These are phyloP conservation scores for Leptosomus discolor DNA, from an alignment of 2,113 vertebrate species.

Conservation along the genomic window DNA sequence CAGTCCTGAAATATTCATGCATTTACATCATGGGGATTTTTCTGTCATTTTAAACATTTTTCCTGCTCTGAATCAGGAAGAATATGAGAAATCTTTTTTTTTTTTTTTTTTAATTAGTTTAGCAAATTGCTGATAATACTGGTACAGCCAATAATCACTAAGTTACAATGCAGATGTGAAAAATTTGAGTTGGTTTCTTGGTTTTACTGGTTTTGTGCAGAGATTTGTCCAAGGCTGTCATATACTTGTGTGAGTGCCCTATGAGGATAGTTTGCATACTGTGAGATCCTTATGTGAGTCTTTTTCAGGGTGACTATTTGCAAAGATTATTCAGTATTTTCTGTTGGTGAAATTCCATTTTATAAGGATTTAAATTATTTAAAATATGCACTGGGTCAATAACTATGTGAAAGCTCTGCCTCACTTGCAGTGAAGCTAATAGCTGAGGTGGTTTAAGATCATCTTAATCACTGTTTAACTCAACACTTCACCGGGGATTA, in stretches of 20 bases:
- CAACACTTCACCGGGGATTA: not conserved
- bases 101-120: not conserved
- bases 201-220: not conserved
- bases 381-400: slow-evolving; percentile 15
- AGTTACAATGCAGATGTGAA: not conserved
- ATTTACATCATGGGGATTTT: not conserved
- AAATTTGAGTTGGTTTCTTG: not conserved
- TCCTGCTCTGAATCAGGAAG: not conserved
- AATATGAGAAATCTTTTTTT: not conserved
- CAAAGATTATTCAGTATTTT: not conserved
- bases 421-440: slow-evolving; percentile 2
- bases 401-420: not conserved
- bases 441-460: slow-evolving; percentile 9
- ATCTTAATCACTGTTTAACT: slow-evolving; percentile 32
- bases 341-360: not conserved
- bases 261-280: not conserved
- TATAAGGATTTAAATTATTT: slow-evolving; percentile 14
- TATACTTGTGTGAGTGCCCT: not conserved
- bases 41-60: not conserved
- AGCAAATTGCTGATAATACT: not conserved
- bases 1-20: not conserved
- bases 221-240: not conserved
- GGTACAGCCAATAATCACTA: not conserved
- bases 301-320: not conserved
- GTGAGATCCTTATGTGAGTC: not conserved